phyloP scores from a whole-genome alignment of 2,113 vertebrate genomes.

The Ellobius talpinus region DNA sequence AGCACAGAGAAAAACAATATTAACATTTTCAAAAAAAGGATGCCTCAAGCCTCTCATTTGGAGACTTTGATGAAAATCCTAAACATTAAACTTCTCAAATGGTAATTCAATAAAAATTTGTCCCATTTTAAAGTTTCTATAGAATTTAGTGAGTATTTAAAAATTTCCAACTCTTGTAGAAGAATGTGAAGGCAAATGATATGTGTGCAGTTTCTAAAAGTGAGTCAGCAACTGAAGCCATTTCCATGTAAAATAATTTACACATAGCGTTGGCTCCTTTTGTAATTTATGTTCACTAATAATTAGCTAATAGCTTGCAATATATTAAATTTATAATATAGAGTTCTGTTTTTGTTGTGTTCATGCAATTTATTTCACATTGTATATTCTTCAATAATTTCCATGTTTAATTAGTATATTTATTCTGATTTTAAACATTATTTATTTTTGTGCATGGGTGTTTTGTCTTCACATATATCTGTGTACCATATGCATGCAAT shows the following conservation, averaged over 20 bases:
- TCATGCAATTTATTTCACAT: background rate
- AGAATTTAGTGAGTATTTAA: background rate
- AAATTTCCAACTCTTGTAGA: background rate
- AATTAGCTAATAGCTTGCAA: background rate
- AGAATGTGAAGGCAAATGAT: background rate
- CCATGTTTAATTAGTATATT: background rate
- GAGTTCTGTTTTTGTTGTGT: background rate
- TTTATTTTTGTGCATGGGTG: background rate
- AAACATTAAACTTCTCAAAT: background rate
- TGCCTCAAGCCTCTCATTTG: background rate
- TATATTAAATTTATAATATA: background rate
- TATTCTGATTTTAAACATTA: background rate
- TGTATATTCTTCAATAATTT: background rate
- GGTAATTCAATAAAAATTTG: slow-evolving; percentile 22
- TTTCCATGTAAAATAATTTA: background rate
- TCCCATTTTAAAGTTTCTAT: background rate
- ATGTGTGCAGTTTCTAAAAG: slow-evolving; percentile 2
- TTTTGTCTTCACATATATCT: background rate
- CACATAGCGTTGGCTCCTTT: background rate
- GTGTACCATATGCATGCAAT: background rate
- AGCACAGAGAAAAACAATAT: slow-evolving; percentile 50
- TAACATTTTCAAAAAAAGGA: slow-evolving; percentile 7
- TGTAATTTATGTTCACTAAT: background rate
- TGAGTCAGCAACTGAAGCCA: background rate
- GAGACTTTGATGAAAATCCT: background rate